phyloP scores from a whole-genome alignment of 2,797 vertebrate genomes.

The Sylvilagus floridanus region DNA sequence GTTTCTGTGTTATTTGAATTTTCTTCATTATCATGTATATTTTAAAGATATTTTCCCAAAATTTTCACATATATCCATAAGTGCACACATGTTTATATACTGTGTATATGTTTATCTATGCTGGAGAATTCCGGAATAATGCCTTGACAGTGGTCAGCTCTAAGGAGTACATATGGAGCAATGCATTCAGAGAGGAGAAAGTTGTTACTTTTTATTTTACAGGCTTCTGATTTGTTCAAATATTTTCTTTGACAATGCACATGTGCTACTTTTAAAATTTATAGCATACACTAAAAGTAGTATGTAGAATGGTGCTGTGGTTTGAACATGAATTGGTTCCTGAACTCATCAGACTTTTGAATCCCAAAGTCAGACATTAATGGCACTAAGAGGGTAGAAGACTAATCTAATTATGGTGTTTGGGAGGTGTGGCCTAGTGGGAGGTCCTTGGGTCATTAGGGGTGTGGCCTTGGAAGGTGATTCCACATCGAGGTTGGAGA shows the following conservation, averaged over 20 bases:
- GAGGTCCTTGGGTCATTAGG: too few species aligned
- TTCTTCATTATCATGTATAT: constrained; percentile 37
- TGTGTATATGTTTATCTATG: not conserved
- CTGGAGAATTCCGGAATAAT: not conserved
- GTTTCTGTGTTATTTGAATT: constrained; percentile 57
- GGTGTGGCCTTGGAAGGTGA: too few species aligned
- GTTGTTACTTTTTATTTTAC: constrained; percentile 43
- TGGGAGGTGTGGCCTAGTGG: too few species aligned
- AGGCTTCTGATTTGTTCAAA: constrained; percentile 40
- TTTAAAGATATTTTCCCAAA: constrained; percentile 54
- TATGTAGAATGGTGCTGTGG: not conserved
- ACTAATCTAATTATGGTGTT: too few species aligned
- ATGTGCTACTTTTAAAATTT: constrained; percentile 24
- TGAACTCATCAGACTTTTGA: too few species aligned
- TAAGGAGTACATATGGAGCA: not conserved
- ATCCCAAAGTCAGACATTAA: too few species aligned
- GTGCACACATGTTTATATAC: not conserved
- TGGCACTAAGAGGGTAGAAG: too few species aligned
- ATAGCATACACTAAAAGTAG: not conserved
- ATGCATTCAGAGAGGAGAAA: not conserved
- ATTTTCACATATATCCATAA: not conserved
- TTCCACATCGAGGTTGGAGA: too few species aligned
- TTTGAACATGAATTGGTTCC: too few species aligned
- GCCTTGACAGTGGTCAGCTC: not conserved
- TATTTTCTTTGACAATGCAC: constrained; percentile 45